Evolutionary conservation across 1,140 invertebrate species (phyloP), one percentile per base, ranked within the genome.

Genomic region (Hycleus cichorii): DNA sequence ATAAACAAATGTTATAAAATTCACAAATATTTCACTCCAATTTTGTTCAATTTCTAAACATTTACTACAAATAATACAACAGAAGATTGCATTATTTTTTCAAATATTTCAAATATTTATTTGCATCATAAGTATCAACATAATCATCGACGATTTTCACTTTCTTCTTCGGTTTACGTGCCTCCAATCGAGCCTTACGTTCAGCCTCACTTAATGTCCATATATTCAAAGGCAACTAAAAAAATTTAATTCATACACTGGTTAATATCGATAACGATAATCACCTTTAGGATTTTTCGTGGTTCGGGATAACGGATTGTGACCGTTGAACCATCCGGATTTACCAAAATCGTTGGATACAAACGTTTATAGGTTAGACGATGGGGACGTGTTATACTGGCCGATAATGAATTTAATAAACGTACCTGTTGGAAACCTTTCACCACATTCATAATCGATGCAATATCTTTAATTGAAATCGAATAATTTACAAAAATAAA

Each of bases 301-400:
- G 93, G 93, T 74, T 92, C 89, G 59, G 84, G 78, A 72, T 95
- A 93, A 63, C 85, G 77, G 26, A 93, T 86, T 39, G 80, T 88
- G 57, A 90, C 84, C 46, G 85, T 89, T 47, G 91, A 90, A 47
- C 93, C 93, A 81, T 96, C 87, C 2, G 90, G 77, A 27, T 84
- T 75, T 24, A 95, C 85, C 0, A 97, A 66, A 44, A 81, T 70
- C 0, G 88, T 88, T 24, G 69, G 72, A 63, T 53, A 72, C 9
- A 54, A 64, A 44, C 67, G 64, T 9, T 55, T 48, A 56, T 74
- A 74, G 11, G 63, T 68, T 39, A 57, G 49, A 60, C 72, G 51
- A 55, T 73, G 72, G 2, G 71, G 70, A 58, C 63, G 68, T 11
- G 72, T 74, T 39, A 74, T 71, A 47, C 57, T 64, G 24, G 71